A percentile compares a stretch with the other conserved stretches of the same genome.
Conservation (phyloP, 2,797 vertebrate genomes). For the Oryzias sinensis region DNA sequence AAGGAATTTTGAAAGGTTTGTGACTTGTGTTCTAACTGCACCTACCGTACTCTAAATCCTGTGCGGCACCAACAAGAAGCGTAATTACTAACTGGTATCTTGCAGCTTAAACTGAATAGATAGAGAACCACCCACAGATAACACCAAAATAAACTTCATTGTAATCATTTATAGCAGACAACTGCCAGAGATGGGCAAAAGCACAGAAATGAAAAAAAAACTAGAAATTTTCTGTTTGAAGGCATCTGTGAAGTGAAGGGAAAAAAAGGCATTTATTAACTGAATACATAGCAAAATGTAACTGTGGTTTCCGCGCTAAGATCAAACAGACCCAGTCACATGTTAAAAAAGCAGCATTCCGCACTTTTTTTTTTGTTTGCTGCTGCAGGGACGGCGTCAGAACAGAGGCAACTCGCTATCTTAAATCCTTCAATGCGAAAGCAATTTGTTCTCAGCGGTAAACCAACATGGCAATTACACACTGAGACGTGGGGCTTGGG, state of each 20-base stretch:
- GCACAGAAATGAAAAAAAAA: no score
- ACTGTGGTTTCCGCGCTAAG: neutral
- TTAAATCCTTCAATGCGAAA: neutral
- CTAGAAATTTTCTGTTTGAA: no score
- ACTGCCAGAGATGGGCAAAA: constrained; percentile 17
- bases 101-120: constrained; percentile 38
- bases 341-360: neutral
- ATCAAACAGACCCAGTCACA: neutral
- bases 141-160: constrained; percentile 43
- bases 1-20: neutral
- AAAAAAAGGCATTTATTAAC: neutral
- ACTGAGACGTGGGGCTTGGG: constrained; percentile 3
- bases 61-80: constrained; percentile 23
- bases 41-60: constrained; percentile 43
- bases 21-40: constrained; percentile 17
- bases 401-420: neutral
- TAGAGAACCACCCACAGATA: constrained; percentile 24
- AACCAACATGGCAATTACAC: constrained; percentile 9
- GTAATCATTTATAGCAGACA: constrained; percentile 16
- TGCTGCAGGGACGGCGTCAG: neutral
- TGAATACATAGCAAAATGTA: neutral
- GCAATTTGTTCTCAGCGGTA: constrained; percentile 3
- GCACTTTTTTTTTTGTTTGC: neutral
- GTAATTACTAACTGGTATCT: constrained; percentile 29
- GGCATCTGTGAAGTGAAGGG: no score